A percentile compares a stretch with the other conserved stretches of the same genome.
Evolutionary conservation across 2,113 vertebrate species (phyloP).

Genomic region (Albula goreensis): DNA sequence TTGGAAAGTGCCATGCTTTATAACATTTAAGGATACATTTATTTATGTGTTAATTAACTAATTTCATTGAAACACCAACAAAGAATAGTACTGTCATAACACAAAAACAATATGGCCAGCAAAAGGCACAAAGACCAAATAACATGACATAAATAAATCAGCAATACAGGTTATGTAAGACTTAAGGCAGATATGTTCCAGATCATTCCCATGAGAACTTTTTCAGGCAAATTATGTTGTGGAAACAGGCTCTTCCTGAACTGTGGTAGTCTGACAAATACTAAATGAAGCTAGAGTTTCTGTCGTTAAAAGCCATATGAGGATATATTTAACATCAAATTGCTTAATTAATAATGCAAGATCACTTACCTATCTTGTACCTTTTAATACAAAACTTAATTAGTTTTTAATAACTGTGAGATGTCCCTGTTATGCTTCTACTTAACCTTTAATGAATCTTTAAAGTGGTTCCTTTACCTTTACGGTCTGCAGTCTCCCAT

Average conservation of each 20-base stretch:
- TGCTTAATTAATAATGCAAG: background rate
- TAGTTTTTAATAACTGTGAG: slow-evolving; percentile 7
- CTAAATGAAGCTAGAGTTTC: slow-evolving; percentile 16
- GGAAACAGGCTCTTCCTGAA: background rate
- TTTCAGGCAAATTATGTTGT: background rate
- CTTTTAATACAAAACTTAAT: background rate
- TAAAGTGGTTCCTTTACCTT: background rate
- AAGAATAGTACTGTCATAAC: too few species aligned
- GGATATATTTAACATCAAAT: slow-evolving; percentile 17
- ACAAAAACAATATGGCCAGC: too few species aligned
- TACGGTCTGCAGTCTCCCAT: background rate
- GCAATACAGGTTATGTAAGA: too few species aligned
- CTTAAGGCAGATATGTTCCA: too few species aligned
- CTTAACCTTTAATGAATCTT: background rate
- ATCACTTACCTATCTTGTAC: background rate
- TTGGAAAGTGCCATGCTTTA: too few species aligned
- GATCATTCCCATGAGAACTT: background rate
- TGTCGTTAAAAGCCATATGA: background rate
- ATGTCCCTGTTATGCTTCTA: background rate
- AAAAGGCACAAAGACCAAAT: too few species aligned
- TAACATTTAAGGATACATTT: too few species aligned
- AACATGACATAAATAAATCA: too few species aligned
- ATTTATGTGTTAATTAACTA: too few species aligned
- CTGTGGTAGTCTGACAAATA: slow-evolving; percentile 14
- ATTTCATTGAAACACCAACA: too few species aligned